A percentile compares a stretch with the other conserved stretches of the same genome.
Conservation (phyloP, 2,888 invertebrate species). For the Chorisops tibialis region DNA sequence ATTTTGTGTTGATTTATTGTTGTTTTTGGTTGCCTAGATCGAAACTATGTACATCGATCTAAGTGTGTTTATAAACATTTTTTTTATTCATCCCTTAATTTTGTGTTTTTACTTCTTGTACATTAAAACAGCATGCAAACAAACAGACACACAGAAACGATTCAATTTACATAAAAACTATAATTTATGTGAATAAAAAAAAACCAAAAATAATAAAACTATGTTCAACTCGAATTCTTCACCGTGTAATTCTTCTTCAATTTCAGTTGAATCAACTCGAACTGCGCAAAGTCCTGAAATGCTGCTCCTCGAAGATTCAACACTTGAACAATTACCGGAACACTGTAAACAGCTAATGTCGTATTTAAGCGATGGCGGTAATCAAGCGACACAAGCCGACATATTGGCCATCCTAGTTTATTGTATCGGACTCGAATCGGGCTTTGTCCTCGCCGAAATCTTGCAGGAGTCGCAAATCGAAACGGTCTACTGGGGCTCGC, state of each 20-base stretch:
- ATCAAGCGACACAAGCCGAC: constrained; percentile 37
- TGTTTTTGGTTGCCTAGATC: no score
- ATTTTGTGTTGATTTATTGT: no score
- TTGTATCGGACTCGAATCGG: constrained; percentile 45
- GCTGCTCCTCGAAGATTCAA: constrained; percentile 42
- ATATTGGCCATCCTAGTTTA: constrained; percentile 44
- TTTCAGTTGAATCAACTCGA: constrained; percentile 7
- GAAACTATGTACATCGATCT: no score
- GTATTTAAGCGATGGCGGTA: not conserved
- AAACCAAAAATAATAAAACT: not conserved
- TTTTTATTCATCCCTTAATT: not conserved
- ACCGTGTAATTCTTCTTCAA: constrained; percentile 20
- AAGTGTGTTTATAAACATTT: not conserved
- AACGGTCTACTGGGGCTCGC: constrained; percentile 27
- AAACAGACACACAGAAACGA: not conserved
- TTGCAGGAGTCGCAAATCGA: not conserved
- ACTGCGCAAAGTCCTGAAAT: not conserved
- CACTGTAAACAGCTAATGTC: constrained; percentile 41
- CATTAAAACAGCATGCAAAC: not conserved
- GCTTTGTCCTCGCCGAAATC: constrained; percentile 35
- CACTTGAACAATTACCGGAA: constrained; percentile 39
- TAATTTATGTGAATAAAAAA: not conserved
- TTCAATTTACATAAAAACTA: not conserved
- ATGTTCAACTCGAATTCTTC: not conserved
- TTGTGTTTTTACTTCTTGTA: not conserved